phyloP scores from a whole-genome alignment of 2,797 vertebrate species.

The Sebastes melanostomus region DNA sequence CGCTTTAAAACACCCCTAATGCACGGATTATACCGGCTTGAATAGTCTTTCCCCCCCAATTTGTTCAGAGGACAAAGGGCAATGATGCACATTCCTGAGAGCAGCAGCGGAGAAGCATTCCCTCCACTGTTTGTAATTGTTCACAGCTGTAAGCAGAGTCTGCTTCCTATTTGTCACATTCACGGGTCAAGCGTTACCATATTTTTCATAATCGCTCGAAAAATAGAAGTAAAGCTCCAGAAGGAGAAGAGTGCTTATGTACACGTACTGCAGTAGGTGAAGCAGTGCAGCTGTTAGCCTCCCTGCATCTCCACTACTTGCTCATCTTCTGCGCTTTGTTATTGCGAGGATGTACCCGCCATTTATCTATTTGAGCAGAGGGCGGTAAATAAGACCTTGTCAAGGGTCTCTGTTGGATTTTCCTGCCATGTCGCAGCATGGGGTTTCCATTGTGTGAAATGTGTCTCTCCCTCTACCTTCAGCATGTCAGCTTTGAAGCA shows the following conservation, averaged over 20 bases:
- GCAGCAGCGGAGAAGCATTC: slow-evolving; percentile 71
- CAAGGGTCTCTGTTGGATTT: slow-evolving; percentile 39
- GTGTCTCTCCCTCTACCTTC: slow-evolving; percentile 14
- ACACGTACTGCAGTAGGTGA: slow-evolving; percentile 50
- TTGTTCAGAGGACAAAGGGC: slow-evolving; percentile 72
- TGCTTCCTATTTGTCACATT: slow-evolving; percentile 79
- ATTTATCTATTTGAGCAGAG: slow-evolving; percentile 42
- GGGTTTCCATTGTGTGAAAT: slow-evolving; percentile 48
- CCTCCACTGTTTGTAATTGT: slow-evolving; percentile 77
- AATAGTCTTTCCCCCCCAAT: slow-evolving; percentile 50
- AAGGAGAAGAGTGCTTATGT: slow-evolving; percentile 36
- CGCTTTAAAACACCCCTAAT: slow-evolving; percentile 19
- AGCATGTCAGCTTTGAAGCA: background rate
- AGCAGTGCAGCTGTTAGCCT: slow-evolving; percentile 45
- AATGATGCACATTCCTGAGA: slow-evolving; percentile 69
- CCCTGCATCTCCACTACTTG: background rate
- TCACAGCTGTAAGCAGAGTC: slow-evolving; percentile 70
- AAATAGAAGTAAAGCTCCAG: slow-evolving; percentile 48
- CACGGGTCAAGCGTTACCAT: slow-evolving; percentile 70
- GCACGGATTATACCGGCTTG: slow-evolving; percentile 39
- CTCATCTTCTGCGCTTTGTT: slow-evolving; percentile 36
- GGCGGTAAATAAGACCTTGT: slow-evolving; percentile 41
- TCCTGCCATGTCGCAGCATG: slow-evolving; percentile 39
- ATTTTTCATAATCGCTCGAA: slow-evolving; percentile 64
- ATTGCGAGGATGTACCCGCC: slow-evolving; percentile 11